A percentile compares a stretch with the other conserved stretches of the same genome.
phyloP scores from a whole-genome alignment of 2,888 invertebrate genomes.

The Pristionchus entomophagus region DNA sequence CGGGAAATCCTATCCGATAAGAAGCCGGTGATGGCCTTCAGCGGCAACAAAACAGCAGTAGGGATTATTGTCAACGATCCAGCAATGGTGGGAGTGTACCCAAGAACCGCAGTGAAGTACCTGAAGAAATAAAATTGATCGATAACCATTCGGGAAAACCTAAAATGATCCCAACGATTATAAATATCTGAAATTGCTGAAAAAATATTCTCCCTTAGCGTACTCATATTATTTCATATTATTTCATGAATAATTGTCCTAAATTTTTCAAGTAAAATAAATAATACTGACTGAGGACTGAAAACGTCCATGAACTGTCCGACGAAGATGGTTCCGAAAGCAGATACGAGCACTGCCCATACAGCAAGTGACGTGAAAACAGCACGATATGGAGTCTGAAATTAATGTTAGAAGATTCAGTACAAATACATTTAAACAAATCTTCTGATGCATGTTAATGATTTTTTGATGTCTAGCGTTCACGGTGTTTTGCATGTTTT shows the following conservation, averaged over 20 bases:
- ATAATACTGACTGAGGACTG: neutral
- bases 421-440: no score
- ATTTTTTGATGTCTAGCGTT: no score
- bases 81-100: neutral
- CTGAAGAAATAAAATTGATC: neutral
- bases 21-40: neutral
- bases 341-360: neutral
- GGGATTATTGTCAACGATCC: neutral
- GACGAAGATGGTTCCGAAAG: neutral
- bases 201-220: no score
- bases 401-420: no score
- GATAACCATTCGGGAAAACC: no score
- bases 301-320: constrained; percentile 9
- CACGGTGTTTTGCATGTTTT: no score
- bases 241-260: no score
- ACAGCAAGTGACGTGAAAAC: neutral
- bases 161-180: no score
- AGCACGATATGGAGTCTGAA: neutral
- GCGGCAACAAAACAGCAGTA: neutral
- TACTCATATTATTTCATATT: no score
- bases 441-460: no score
- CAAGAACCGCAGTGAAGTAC: neutral
- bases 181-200: no score
- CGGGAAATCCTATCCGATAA: neutral
- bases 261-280: no score